These are phyloP conservation scores for Aphaenogaster floridana DNA, from an alignment of 1,140 invertebrate species.

Conservation along the genomic window DNA sequence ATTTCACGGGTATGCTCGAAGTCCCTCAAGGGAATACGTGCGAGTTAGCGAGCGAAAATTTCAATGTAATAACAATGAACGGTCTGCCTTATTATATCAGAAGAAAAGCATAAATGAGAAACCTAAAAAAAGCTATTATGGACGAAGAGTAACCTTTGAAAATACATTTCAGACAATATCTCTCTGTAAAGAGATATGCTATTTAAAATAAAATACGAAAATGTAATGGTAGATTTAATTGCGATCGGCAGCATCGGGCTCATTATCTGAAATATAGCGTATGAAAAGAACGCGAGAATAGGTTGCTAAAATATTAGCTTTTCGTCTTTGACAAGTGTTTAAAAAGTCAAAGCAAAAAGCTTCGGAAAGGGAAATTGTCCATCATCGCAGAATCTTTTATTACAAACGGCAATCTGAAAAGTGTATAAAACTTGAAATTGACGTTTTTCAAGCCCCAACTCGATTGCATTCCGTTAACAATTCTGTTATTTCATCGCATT, in stretches of 20 bases:
- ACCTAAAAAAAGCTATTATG: background rate
- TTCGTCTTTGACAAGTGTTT: background rate
- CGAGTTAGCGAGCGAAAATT: conserved; percentile 23
- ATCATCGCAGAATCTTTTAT: conserved; percentile 31
- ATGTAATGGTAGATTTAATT: background rate
- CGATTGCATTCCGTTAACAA: conserved; percentile 26
- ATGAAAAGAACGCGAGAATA: background rate
- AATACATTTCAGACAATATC: conserved; percentile 14
- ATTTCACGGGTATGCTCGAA: conserved; percentile 18
- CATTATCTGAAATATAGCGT: background rate
- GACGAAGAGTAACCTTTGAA: background rate
- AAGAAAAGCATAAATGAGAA: background rate
- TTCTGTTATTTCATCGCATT: conserved; percentile 42
- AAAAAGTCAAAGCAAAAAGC: background rate
- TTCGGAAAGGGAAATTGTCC: background rate
- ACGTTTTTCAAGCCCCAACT: conserved; percentile 42
- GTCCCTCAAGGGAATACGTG: conserved; percentile 5
- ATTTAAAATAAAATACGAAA: conserved; percentile 28
- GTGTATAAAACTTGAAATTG: conserved; percentile 41
- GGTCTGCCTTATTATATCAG: conserved; percentile 1
- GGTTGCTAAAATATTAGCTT: background rate
- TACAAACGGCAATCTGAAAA: conserved; percentile 38
- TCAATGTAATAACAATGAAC: conserved; percentile 25
- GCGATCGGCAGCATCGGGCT: background rate
- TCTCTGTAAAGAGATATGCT: background rate